Evolutionary conservation across 2,797 vertebrate genomes (phyloP).

Genomic region (Acrossocheilus wenchowensis): DNA sequence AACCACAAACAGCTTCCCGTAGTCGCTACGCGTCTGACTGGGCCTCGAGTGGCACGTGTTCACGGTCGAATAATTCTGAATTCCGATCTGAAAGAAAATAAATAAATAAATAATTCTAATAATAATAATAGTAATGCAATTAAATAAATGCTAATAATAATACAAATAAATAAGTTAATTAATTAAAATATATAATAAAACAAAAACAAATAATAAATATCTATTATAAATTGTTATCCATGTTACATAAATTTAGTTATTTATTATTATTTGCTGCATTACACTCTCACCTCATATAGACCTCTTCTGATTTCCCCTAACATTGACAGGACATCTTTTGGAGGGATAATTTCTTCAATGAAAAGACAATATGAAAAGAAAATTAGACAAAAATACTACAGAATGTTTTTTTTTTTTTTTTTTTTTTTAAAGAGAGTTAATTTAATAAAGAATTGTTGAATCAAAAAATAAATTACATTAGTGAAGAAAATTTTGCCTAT

Average conservation of each 20-base stretch:
- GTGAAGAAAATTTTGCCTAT: background rate
- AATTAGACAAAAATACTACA: background rate
- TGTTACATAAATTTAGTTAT: background rate
- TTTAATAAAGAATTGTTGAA: background rate
- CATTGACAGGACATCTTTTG: conserved; percentile 90
- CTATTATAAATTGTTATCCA: background rate
- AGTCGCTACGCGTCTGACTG: conserved; percentile 90
- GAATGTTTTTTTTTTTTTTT: background rate
- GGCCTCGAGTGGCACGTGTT: conserved; percentile 85
- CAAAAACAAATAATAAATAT: background rate
- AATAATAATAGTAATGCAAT: background rate
- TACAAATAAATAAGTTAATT: background rate
- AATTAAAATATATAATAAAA: background rate
- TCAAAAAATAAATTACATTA: background rate
- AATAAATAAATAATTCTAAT: background rate
- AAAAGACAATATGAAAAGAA: conserved; percentile 29
- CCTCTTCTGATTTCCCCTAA: conserved; percentile 87
- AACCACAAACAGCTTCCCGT: conserved; percentile 94
- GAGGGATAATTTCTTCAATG: conserved; percentile 84
- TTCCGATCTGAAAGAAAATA: conserved; percentile 81
- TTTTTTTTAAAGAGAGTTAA: background rate
- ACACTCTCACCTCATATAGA: conserved; percentile 83
- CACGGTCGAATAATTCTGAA: conserved; percentile 89
- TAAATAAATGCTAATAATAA: background rate
- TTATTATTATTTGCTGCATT: background rate